Percentiles rank a stretch among this genome's conserved stretches.
phyloP scores from a whole-genome alignment of 2,113 vertebrate species.

The Sebastes schlegelii region DNA sequence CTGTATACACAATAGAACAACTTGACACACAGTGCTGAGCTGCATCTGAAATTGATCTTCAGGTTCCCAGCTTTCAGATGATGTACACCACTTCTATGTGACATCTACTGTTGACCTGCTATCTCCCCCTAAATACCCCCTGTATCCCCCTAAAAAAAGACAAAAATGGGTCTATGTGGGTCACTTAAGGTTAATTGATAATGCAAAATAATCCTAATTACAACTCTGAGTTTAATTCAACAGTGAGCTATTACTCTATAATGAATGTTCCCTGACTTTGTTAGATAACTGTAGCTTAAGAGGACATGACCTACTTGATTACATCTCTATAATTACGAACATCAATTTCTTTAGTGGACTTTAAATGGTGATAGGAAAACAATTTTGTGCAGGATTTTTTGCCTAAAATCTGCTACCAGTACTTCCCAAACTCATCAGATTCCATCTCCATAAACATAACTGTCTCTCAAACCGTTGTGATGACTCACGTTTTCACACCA shows the following conservation, averaged over 20 bases:
- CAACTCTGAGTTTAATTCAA: not conserved
- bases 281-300: not conserved
- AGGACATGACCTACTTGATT: not conserved
- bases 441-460: slow-evolving; percentile 13
- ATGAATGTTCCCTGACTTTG: not conserved
- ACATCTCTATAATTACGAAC: not conserved
- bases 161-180: not conserved
- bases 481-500: slow-evolving; percentile 38
- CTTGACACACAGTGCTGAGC: not conserved
- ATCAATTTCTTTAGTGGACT: not conserved
- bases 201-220: not conserved
- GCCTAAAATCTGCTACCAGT: not conserved
- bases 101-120: not conserved
- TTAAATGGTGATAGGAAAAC: not conserved
- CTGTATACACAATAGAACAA: not conserved
- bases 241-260: not conserved
- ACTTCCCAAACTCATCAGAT: not conserved
- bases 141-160: not conserved
- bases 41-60: not conserved
- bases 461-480: slow-evolving; percentile 16
- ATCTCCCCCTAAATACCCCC: not conserved
- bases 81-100: not conserved
- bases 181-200: not conserved
- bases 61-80: not conserved
- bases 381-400: not conserved